phyloP scores from a whole-genome alignment of 2,797 vertebrate species.

The Loriculus beryllinus region DNA sequence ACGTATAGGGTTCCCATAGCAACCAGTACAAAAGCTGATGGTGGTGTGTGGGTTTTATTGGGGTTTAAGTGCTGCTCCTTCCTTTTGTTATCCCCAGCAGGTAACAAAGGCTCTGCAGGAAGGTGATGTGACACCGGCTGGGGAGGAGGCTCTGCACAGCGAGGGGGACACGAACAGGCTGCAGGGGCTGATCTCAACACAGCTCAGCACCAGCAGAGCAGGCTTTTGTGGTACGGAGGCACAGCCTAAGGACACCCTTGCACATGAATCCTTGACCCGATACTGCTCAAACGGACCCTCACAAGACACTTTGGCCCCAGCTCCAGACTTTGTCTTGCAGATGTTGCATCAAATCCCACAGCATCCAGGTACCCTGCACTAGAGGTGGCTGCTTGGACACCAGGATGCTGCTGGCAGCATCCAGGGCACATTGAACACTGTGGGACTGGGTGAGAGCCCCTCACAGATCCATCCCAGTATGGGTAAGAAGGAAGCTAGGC shows the following conservation, averaged over 20 bases:
- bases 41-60: constrained; percentile 42
- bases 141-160: not conserved
- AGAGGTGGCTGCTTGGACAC: not conserved
- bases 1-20: constrained; percentile 72
- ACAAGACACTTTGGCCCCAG: not conserved
- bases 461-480: fast-evolving
- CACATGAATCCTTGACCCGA: not conserved
- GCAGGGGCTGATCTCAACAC: not conserved
- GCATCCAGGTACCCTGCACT: not conserved
- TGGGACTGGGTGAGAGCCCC: fast-evolving
- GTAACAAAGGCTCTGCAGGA: constrained; percentile 32
- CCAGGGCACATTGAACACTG: fast-evolving
- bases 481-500: not conserved
- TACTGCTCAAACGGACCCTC: not conserved
- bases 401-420: fast-evolving
- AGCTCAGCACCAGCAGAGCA: fast-evolving
- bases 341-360: not conserved
- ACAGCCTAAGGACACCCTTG: not conserved
- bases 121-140: not conserved
- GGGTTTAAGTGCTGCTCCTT: constrained; percentile 40
- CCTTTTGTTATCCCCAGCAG: constrained; percentile 55
- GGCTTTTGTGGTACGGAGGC: not conserved
- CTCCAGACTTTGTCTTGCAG: too few relatives aligned
- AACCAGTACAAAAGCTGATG: constrained; percentile 59
- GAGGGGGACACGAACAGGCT: fast-evolving